Percentiles rank a stretch among this genome's conserved stretches.
Conservation (phyloP, 1,140 invertebrate species). For the Heliconius hermathena region DNA sequence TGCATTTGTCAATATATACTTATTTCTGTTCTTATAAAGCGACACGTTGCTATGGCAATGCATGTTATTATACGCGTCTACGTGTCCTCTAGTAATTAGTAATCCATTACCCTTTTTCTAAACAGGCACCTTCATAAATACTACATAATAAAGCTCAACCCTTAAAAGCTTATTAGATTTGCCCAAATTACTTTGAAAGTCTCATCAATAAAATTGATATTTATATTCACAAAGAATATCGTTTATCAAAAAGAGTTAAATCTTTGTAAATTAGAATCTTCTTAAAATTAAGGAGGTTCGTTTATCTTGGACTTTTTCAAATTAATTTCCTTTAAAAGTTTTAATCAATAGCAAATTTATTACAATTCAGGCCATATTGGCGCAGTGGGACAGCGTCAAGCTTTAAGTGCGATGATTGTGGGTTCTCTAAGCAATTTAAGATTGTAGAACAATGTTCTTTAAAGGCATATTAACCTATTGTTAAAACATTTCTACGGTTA, state of each 20-base stretch:
- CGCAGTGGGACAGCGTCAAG: no score
- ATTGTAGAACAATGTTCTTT: no score
- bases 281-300: neutral
- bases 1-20: no score
- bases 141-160: neutral
- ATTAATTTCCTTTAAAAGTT: neutral
- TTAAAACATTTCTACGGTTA: no score
- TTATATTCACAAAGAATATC: slow-evolving; percentile 10
- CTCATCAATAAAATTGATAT: slow-evolving; percentile 6
- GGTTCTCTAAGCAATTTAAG: no score
- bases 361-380: no score
- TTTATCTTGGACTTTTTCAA: slow-evolving; percentile 4
- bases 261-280: neutral
- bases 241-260: slow-evolving; percentile 14
- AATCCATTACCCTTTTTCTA: neutral
- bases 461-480: no score
- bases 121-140: neutral
- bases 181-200: neutral
- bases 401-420: no score
- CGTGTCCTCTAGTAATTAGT: no score
- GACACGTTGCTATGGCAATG: no score
- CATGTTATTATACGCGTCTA: no score
- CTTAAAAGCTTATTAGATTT: neutral
- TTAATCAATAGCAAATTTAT: neutral
- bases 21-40: no score